Percentiles rank a stretch among this genome's conserved stretches.
Evolutionary conservation across 2,113 vertebrate species (phyloP).

Genomic region (Sinocyclocheilus rhinocerous): DNA sequence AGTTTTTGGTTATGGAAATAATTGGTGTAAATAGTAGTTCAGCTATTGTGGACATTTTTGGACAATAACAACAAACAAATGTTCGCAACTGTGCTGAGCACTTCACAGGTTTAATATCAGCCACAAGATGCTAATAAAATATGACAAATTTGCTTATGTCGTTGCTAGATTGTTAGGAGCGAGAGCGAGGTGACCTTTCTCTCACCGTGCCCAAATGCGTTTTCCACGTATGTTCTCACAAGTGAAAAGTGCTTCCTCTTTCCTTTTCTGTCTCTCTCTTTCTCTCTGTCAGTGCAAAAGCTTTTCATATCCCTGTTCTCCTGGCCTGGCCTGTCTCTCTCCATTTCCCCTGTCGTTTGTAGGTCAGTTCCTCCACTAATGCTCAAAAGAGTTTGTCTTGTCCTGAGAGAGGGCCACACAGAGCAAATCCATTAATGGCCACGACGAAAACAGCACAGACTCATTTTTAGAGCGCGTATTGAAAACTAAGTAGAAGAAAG

Average conservation of each 20-base stretch:
- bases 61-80: background rate
- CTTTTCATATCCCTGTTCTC: slow-evolving; percentile 11
- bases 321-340: background rate
- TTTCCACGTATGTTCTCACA: slow-evolving; percentile 35
- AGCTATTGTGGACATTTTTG: background rate
- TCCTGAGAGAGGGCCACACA: slow-evolving; percentile 18
- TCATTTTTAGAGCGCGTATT: background rate
- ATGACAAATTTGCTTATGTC: background rate
- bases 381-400: slow-evolving; percentile 37
- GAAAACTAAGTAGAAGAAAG: background rate
- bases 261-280: background rate
- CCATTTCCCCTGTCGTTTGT: slow-evolving; percentile 12
- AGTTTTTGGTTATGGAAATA: background rate
- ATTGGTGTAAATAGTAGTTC: background rate
- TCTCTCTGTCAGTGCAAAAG: slow-evolving; percentile 1
- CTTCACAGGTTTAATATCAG: background rate
- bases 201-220: slow-evolving; percentile 32
- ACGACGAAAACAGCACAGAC: background rate
- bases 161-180: background rate
- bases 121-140: background rate
- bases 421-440: slow-evolving; percentile 28
- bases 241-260: slow-evolving; percentile 32
- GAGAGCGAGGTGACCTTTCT: slow-evolving; percentile 37
- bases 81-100: background rate
- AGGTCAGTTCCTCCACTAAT: slow-evolving; percentile 35